Evolutionary conservation across 2,797 vertebrate genomes (phyloP).

Genomic region (Tadarida brasiliensis): DNA sequence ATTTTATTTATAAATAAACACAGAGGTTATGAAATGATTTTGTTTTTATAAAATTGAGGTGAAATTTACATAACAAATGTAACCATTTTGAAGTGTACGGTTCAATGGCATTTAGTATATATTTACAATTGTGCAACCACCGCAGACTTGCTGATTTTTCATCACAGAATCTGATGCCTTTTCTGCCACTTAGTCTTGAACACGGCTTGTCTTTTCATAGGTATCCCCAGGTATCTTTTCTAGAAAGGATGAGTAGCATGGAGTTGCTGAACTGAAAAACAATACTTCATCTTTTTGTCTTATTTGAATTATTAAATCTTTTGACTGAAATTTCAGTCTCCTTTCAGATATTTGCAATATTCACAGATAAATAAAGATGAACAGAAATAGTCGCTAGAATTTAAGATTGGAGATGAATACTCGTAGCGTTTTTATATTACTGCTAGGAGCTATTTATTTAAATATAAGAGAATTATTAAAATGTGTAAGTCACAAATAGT

Average conservation of each 20-base stretch:
- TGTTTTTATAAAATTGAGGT: background rate
- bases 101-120: too few relatives aligned
- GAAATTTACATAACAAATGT: background rate
- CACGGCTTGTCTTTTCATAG: background rate
- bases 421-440: background rate
- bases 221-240: background rate
- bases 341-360: constrained; percentile 6
- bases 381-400: background rate
- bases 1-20: background rate
- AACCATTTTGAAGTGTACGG: background rate
- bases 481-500: background rate
- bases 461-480: constrained; percentile 44
- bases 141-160: background rate
- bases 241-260: background rate
- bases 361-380: background rate
- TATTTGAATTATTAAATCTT: background rate
- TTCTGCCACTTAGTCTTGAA: background rate
- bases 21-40: background rate
- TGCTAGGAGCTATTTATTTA: background rate
- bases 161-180: background rate
- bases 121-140: too few relatives aligned
- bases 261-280: background rate
- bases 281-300: background rate
- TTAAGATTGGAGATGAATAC: background rate
- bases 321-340: background rate